These are phyloP conservation scores for Acronicta psi DNA, from an alignment of 2,888 invertebrate genomes.

Conservation along the genomic window DNA sequence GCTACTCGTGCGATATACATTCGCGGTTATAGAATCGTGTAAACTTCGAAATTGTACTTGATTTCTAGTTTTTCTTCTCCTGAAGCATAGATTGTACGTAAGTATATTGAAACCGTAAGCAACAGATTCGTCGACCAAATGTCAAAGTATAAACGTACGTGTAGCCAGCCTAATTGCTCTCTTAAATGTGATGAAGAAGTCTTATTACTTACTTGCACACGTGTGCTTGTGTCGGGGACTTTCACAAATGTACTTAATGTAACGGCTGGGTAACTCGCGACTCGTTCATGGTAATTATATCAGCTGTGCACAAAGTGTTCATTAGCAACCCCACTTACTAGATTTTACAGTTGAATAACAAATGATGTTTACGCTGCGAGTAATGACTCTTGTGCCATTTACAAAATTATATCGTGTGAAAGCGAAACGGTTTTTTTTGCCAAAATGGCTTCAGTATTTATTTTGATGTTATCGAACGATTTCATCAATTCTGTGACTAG, in stretches of 20 bases:
- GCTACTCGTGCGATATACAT: no score
- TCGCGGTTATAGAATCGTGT: no score
- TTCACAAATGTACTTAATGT: conserved; percentile 52
- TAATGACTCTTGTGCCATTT: conserved; percentile 31
- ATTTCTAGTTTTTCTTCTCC: no score
- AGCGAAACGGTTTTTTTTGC: conserved; percentile 1
- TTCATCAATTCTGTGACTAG: background rate
- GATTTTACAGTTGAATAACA: conserved; percentile 53
- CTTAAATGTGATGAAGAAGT: conserved; percentile 47
- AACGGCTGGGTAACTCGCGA: conserved; percentile 39
- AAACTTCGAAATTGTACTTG: no score
- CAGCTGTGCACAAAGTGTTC: conserved; percentile 54
- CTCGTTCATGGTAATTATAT: conserved; percentile 48
- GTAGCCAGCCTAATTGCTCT: conserved; percentile 46
- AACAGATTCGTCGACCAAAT: conserved; percentile 20
- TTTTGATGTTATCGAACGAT: background rate
- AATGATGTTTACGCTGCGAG: conserved; percentile 43
- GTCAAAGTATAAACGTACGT: conserved; percentile 28
- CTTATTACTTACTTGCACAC: conserved; percentile 33
- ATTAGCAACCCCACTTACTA: conserved; percentile 47
- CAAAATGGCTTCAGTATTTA: background rate
- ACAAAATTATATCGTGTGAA: conserved; percentile 17
- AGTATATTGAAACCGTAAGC: no score
- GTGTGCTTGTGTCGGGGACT: conserved; percentile 33
- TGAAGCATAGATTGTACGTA: no score